Evolutionary conservation across 2,888 invertebrate species (phyloP).

Genomic region (Plebejus melissa): DNA sequence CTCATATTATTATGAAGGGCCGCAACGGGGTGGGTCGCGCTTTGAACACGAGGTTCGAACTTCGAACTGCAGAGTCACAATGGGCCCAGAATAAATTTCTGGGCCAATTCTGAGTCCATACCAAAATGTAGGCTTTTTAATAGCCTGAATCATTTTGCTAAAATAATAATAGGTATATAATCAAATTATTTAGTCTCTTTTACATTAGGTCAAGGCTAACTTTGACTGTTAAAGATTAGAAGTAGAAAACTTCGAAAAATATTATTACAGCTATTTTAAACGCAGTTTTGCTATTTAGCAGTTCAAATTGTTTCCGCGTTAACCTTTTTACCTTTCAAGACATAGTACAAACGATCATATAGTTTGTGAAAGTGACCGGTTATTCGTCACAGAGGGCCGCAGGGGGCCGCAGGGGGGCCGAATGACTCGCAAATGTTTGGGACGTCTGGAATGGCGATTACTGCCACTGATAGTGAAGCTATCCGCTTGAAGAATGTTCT

Average conservation of each 20-base stretch:
- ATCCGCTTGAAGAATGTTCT: constrained; percentile 14
- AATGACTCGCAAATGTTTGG: constrained; percentile 10
- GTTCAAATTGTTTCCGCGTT: neutral
- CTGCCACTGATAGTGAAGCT: constrained; percentile 2
- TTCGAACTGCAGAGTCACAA: neutral
- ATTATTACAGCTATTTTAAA: too few relatives aligned
- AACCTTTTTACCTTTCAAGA: neutral
- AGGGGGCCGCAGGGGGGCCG: neutral
- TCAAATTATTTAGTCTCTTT: neutral
- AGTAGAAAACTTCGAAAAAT: too few relatives aligned
- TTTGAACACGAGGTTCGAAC: neutral
- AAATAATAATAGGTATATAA: neutral
- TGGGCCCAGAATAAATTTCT: neutral
- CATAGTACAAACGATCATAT: neutral
- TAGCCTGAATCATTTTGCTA: neutral
- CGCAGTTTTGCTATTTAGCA: too few relatives aligned
- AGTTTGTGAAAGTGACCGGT: constrained; percentile 3
- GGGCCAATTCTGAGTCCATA: neutral
- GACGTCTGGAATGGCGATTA: constrained; percentile 11
- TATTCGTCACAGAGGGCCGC: constrained; percentile 7
- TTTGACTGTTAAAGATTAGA: too few relatives aligned
- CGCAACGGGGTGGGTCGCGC: too few relatives aligned
- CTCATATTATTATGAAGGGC: neutral
- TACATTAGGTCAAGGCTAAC: neutral
- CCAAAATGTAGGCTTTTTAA: neutral